These are phyloP conservation scores for Pristionchus entomophagus DNA, from an alignment of 2,888 invertebrate genomes.

Conservation along the genomic window DNA sequence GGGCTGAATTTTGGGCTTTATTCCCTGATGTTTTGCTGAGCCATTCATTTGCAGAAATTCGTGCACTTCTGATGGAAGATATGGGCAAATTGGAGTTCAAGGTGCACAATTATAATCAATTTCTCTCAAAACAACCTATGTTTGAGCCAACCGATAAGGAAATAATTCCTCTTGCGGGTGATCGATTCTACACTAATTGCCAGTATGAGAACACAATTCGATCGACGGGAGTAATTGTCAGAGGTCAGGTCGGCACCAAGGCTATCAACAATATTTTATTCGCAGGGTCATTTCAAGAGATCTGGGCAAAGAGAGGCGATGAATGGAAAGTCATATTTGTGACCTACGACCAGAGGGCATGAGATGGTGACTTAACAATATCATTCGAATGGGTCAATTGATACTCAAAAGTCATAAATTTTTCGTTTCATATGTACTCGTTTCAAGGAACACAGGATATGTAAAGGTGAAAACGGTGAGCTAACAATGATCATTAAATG, in stretches of 20 bases:
- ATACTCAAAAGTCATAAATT: not conserved
- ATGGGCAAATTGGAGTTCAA: not conserved
- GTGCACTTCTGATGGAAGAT: not conserved
- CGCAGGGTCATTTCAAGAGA: not conserved
- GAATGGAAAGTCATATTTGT: not conserved
- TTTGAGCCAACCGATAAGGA: not conserved
- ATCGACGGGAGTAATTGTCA: not conserved
- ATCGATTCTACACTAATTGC: conserved; percentile 10
- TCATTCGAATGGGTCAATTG: not conserved
- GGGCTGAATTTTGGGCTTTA: no score
- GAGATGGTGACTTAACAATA: not conserved
- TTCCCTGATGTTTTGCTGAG: not conserved
- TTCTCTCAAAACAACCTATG: not conserved
- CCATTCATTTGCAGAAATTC: not conserved
- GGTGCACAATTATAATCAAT: not conserved
- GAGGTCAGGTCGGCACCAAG: not conserved
- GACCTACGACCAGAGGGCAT: not conserved
- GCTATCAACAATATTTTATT: not conserved
- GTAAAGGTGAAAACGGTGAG: not conserved
- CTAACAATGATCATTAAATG: not conserved
- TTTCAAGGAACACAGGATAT: not conserved
- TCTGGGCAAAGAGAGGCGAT: not conserved
- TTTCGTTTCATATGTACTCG: not conserved
- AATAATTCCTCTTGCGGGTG: not conserved
- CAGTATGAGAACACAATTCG: not conserved